Conservation (phyloP, 2,113 vertebrate species). For the Calyptomena viridis region DNA sequence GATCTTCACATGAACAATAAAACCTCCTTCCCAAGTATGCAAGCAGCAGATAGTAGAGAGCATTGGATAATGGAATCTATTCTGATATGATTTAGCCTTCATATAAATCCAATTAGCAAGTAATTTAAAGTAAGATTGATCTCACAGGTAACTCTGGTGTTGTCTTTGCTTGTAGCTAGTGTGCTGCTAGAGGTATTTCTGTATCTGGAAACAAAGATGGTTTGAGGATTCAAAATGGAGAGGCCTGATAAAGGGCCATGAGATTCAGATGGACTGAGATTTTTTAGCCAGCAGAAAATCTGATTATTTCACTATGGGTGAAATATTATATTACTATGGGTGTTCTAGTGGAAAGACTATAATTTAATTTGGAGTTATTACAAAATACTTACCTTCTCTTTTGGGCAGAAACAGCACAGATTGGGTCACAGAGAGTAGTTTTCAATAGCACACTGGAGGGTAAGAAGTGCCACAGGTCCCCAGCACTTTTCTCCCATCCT, state of each 20-base stretch:
- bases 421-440: not conserved
- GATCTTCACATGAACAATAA: not conserved
- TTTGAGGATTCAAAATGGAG: not conserved
- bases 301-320: not conserved
- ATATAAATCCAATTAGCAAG: slow-evolving; percentile 20
- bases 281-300: not conserved
- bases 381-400: not conserved
- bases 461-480: not conserved
- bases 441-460: not conserved
- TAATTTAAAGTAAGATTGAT: slow-evolving; percentile 18
- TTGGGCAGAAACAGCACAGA: not conserved
- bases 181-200: not conserved
- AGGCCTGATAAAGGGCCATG: not conserved
- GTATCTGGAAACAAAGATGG: not conserved
- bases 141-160: not conserved
- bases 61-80: not conserved
- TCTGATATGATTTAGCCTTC: slow-evolving; percentile 17
- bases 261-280: not conserved
- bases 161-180: not conserved
- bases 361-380: not conserved
- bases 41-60: not conserved
- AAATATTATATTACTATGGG: no score
- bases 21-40: slow-evolving; percentile 5
- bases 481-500: not conserved
- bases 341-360: not conserved